Evolutionary conservation across 2,888 invertebrate species (phyloP).

Genomic region (Netelia melanura): DNA sequence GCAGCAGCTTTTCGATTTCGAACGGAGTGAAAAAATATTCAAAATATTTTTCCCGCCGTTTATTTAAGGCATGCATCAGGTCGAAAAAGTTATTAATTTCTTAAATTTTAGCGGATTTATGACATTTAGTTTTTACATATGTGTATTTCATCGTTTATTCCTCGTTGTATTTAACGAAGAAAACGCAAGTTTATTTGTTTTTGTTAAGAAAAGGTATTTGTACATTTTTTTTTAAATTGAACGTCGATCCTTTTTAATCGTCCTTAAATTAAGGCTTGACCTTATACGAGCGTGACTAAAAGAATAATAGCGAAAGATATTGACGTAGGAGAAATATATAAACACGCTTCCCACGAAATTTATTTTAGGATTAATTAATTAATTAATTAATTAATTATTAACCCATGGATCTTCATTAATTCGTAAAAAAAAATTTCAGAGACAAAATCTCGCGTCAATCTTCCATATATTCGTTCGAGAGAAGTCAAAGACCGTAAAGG

Average conservation of each 20-base stretch:
- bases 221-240: no score
- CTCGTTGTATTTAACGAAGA: no score
- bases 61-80: no score
- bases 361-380: slow-evolving; percentile 47
- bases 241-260: no score
- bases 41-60: no score
- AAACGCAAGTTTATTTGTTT: no score
- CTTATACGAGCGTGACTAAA: neutral
- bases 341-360: slow-evolving; percentile 15
- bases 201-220: no score
- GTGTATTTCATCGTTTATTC: no score
- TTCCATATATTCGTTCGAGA: slow-evolving; percentile 25
- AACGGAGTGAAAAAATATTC: neutral
- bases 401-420: slow-evolving; percentile 36
- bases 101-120: no score
- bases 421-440: slow-evolving; percentile 34
- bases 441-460: neutral
- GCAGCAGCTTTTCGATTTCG: neutral
- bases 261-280: no score
- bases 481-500: neutral
- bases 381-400: neutral
- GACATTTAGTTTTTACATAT: no score
- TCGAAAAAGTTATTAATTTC: no score
- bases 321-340: neutral
- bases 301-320: neutral